phyloP scores from a whole-genome alignment of 23 tunicate species.

The Phallusia fumigata region DNA sequence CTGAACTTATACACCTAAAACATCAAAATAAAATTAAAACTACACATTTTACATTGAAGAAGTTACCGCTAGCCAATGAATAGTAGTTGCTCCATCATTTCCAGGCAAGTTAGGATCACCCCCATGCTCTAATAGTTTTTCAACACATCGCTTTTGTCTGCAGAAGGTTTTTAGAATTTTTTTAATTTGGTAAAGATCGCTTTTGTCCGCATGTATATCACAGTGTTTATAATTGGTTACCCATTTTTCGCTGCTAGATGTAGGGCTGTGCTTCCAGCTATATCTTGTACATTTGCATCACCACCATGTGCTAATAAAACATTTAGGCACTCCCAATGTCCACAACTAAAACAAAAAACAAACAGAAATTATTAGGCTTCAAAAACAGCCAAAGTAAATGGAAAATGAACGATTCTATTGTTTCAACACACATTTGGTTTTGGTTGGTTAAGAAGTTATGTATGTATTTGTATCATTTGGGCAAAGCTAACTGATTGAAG shows the following conservation, averaged over 20 bases:
- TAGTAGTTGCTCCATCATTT: conserved; percentile 76
- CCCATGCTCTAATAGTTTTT: conserved; percentile 68
- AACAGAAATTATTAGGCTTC: background rate
- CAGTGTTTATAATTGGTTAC: no score
- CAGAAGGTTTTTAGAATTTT: background rate
- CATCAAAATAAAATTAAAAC: no score
- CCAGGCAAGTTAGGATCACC: conserved; percentile 78
- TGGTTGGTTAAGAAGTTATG: no score
- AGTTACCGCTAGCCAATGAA: conserved; percentile 90
- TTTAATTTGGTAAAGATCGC: no score
- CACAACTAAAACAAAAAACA: conserved; percentile 35
- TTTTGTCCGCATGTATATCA: no score
- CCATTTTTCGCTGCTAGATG: conserved; percentile 92
- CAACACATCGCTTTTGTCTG: conserved; percentile 71
- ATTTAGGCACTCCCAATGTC: conserved; percentile 67
- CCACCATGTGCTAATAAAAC: conserved; percentile 59
- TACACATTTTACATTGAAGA: no score
- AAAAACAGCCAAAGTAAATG: background rate
- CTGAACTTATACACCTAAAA: no score
- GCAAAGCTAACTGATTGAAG: no score
- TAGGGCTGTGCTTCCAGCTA: conserved; percentile 73
- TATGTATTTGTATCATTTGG: no score
- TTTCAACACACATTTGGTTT: no score
- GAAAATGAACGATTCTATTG: background rate
- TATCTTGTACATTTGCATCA: conserved; percentile 76